These are phyloP conservation scores for Idris sp. DNA, from an alignment of 1,140 invertebrate species.

Conservation along the genomic window DNA sequence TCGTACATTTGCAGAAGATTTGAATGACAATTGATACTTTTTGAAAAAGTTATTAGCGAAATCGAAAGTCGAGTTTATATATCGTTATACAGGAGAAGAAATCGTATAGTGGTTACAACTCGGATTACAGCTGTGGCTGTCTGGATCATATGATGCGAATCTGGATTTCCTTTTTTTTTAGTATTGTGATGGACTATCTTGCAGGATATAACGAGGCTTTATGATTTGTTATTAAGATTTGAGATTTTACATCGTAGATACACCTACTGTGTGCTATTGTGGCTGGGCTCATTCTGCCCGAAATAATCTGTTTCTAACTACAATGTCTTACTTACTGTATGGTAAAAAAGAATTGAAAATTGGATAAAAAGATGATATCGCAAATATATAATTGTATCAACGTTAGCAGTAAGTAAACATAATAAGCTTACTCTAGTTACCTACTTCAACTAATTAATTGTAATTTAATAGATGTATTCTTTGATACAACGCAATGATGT, in stretches of 20 bases:
- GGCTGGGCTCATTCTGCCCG: conserved; percentile 1
- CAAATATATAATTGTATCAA: no score
- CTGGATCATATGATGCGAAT: conserved; percentile 44
- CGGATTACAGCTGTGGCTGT: conserved; percentile 36
- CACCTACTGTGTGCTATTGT: conserved; percentile 26
- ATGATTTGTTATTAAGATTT: conserved; percentile 48
- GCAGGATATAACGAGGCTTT: conserved; percentile 31
- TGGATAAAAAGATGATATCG: no score
- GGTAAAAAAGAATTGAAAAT: conserved; percentile 5
- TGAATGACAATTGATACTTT: no score
- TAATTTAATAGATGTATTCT: conserved; percentile 13
- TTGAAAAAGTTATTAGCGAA: conserved; percentile 10
- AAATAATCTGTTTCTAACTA: conserved; percentile 14
- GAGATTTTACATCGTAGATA: conserved; percentile 39
- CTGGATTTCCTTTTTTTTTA: conserved; percentile 16
- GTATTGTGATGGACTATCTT: conserved; percentile 41
- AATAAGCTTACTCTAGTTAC: neutral
- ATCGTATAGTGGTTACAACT: conserved; percentile 31
- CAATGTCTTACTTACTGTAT: conserved; percentile 16
- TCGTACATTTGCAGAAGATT: no score
- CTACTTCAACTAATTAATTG: conserved; percentile 9
- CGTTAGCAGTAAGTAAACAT: neutral
- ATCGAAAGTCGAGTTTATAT: conserved; percentile 30
- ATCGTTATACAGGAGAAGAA: conserved; percentile 12
- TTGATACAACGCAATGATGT: conserved; percentile 4